Evolutionary conservation across 2,797 vertebrate genomes (phyloP).

Genomic region (Rhynchotus rufescens): DNA sequence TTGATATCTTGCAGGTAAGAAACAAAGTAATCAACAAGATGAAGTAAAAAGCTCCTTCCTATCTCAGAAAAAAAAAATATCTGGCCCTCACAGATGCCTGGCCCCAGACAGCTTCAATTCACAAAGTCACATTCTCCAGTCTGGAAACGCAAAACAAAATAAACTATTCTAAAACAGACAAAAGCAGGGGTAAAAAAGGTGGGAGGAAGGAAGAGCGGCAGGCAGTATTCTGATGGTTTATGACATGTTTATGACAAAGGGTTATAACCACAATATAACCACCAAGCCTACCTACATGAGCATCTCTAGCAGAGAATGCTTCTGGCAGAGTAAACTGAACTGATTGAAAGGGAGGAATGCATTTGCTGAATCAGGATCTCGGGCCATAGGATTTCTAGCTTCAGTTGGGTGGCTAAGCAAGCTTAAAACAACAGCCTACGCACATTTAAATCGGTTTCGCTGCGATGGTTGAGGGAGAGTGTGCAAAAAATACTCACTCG

Average conservation of each 20-base stretch:
- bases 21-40: not conserved
- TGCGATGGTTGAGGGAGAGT: not conserved
- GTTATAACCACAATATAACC: not conserved
- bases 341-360: not conserved
- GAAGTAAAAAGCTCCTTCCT: not conserved
- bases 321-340: not conserved
- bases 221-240: not conserved
- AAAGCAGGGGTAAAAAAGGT: not conserved
- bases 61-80: not conserved
- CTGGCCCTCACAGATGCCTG: constrained; percentile 28
- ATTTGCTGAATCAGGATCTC: not conserved
- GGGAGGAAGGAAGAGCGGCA: not conserved
- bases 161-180: not conserved
- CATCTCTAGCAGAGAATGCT: not conserved
- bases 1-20: not conserved
- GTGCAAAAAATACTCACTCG: not conserved
- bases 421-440: not conserved
- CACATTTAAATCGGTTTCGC: not conserved
- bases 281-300: not conserved
- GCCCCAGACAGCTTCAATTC: not conserved
- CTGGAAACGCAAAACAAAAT: not conserved
- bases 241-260: not conserved
- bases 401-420: not conserved
- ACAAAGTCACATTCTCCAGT: not conserved
- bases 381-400: not conserved